phyloP scores from a whole-genome alignment of 92 coral and sea anemone genomes.

The Zoanthus sociatus region DNA sequence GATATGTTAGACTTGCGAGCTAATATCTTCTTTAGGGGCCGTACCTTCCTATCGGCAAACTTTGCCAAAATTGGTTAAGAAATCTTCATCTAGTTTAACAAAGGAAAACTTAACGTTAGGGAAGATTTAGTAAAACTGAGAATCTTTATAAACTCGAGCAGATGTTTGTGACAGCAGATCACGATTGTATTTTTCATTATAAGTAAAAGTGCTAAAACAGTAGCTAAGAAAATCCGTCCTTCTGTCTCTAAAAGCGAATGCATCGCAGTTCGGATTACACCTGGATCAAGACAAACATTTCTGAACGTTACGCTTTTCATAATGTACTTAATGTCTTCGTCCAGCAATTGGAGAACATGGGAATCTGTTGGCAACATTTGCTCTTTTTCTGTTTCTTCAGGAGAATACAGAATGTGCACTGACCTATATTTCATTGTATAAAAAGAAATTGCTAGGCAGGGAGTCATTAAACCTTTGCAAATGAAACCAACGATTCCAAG shows the following conservation, averaged over 20 bases:
- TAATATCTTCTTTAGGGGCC: too few species aligned
- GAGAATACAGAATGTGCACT: constrained; percentile 17
- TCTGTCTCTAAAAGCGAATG: constrained; percentile 1
- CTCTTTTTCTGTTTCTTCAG: constrained; percentile 11
- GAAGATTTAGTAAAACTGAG: too few species aligned
- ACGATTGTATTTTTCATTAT: too few species aligned
- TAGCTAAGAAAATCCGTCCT: neutral
- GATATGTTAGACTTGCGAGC: too few species aligned
- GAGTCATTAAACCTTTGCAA: neutral
- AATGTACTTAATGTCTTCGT: neutral
- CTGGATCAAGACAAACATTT: constrained; percentile 18
- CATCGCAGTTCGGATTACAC: constrained; percentile 13
- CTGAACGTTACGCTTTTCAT: neutral
- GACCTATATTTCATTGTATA: constrained; percentile 7
- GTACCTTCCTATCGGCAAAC: too few species aligned
- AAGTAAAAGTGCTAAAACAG: neutral
- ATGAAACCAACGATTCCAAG: neutral
- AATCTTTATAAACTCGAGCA: too few species aligned
- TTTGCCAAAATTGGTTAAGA: too few species aligned
- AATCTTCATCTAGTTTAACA: too few species aligned
- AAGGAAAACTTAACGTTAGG: too few species aligned
- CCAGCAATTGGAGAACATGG: neutral
- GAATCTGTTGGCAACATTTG: neutral
- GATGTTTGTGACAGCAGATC: too few species aligned
- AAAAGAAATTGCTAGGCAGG: neutral